Evolutionary conservation across 2,113 vertebrate species (phyloP), one percentile per base, ranked within the genome.

Genomic region (Chloropsis hardwickii): DNA sequence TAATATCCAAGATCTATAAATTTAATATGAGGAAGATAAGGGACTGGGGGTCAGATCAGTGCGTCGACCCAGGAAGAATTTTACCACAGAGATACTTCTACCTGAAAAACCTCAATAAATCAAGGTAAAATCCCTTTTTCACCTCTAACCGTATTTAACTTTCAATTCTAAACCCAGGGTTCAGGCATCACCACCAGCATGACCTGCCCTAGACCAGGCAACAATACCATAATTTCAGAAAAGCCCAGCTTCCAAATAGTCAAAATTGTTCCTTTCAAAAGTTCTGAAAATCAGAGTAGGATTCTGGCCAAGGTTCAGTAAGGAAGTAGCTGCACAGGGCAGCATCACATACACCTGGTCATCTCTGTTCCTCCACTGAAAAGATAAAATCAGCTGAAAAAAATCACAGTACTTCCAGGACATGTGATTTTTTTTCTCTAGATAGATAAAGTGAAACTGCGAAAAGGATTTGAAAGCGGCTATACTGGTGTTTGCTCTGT

Each of bases 291-390:
- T 24, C 25, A 81, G 27, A 29, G 14, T 12, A 48, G 61, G 29
- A 42, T 66, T 54, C 33, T 54, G 40, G 14, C 27, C 35, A 45
- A 27, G 12, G 25, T 45, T 88, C 33, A 33, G 3, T 17, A 21
- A 48, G 7, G 57, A 81, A 24, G 25, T 3, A 66, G 14, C 28
- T 1, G 1, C 35, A 11, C 20, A 64, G 35, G 51, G 25, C 35
- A 71, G 7, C 8, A 16, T 66, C 22, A 20, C 0, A 0, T 23
- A 11, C 6, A 39, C 5, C 3, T 66, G 27, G 17, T 6, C 4
- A 2, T 28, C 8, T 17, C 1, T 42, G 17, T n/a, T 65, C 4
- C 9, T 77, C 12, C 17, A 6, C 11, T 77, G 45, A 27, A 15
- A 53, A 69, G 22, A 16, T 20, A 14, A 2, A 58, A 28, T 9